phyloP scores from a whole-genome alignment of 2,797 vertebrate species.

The Tapera naevia region DNA sequence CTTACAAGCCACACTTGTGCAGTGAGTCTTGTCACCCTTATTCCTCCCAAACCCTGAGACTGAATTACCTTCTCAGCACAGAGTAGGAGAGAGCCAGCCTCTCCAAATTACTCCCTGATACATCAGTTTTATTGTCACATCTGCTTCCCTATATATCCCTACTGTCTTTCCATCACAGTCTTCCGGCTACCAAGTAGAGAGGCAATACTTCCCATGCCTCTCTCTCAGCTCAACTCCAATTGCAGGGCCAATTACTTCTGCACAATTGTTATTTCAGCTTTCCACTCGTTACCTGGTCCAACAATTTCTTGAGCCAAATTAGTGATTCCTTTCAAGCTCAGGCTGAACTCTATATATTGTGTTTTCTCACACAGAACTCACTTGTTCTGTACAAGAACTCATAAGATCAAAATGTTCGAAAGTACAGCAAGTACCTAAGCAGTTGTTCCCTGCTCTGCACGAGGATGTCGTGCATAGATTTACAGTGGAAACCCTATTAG shows the following conservation, averaged over 20 bases:
- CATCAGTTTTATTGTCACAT: background rate
- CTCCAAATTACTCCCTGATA: background rate
- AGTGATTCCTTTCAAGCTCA: constrained; percentile 12
- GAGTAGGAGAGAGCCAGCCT: background rate
- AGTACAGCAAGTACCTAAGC: background rate
- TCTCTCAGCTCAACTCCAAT: background rate
- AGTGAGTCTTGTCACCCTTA: background rate
- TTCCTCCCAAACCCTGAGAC: background rate
- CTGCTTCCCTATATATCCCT: background rate
- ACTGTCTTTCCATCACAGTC: background rate
- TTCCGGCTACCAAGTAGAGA: background rate
- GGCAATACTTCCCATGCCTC: background rate
- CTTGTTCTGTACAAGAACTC: background rate
- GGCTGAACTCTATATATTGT: background rate
- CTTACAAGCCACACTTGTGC: background rate
- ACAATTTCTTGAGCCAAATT: constrained; percentile 40
- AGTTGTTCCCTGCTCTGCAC: background rate
- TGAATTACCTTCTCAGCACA: background rate
- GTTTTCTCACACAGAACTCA: constrained; percentile 11
- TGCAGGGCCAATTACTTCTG: constrained; percentile 38
- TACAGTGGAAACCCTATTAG: background rate
- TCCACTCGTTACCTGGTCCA: background rate
- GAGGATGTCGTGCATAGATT: background rate
- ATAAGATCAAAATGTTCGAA: background rate
- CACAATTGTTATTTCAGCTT: constrained; percentile 35